These are phyloP conservation scores for Callopanchax toddi DNA, from an alignment of 2,113 vertebrate genomes.

Conservation along the genomic window DNA sequence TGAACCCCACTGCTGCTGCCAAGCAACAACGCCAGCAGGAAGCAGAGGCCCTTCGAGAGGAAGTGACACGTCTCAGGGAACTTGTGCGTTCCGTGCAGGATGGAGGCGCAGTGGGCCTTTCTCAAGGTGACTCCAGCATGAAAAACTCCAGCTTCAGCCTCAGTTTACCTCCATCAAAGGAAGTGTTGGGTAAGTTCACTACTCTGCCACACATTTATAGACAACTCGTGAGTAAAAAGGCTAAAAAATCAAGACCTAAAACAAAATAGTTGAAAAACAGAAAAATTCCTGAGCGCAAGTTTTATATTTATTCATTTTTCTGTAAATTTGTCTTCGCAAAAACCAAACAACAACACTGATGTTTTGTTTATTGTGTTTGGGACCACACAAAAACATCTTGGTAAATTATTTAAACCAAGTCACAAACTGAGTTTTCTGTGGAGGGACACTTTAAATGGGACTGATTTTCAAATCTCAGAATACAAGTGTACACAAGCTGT, in stretches of 20 bases:
- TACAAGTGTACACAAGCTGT: not conserved
- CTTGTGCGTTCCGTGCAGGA: conserved; percentile 81
- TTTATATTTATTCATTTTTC: too few relatives aligned
- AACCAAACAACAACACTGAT: too few relatives aligned
- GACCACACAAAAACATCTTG: too few relatives aligned
- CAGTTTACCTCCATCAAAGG: conserved; percentile 83
- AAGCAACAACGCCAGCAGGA: conserved; percentile 87
- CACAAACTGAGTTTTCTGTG: too few relatives aligned
- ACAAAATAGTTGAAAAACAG: too few relatives aligned
- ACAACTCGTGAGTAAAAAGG: not conserved
- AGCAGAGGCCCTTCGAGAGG: conserved; percentile 82
- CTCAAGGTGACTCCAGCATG: conserved; percentile 31
- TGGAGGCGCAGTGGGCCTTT: conserved; percentile 63
- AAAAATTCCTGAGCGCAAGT: too few relatives aligned
- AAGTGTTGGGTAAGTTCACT: conserved; percentile 85
- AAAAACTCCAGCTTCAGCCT: conserved; percentile 66
- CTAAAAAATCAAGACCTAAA: not conserved
- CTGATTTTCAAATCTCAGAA: too few relatives aligned
- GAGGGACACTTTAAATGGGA: too few relatives aligned
- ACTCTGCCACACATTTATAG: not conserved
- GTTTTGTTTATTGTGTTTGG: too few relatives aligned
- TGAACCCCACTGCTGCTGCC: conserved; percentile 87
- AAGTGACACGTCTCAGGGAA: conserved; percentile 85
- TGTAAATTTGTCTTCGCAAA: too few relatives aligned
- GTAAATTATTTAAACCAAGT: too few relatives aligned